A percentile compares a stretch with the other conserved stretches of the same genome.
Evolutionary conservation across 2,888 invertebrate genomes (phyloP).

Genomic region (Thymelicus sylvestris): DNA sequence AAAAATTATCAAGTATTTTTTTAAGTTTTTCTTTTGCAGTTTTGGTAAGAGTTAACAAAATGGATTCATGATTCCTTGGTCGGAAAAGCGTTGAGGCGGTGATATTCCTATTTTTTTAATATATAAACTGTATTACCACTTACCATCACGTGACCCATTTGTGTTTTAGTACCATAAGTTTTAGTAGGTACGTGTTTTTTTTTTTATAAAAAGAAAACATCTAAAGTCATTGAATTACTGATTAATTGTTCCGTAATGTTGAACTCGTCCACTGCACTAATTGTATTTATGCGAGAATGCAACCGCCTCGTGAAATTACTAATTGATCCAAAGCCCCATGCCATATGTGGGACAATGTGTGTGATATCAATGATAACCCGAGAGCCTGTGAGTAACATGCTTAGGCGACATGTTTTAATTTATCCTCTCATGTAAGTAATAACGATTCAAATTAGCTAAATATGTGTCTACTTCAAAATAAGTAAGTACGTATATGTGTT

Average conservation of each 20-base stretch:
- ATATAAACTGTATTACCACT: too few relatives aligned
- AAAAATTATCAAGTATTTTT: too few relatives aligned
- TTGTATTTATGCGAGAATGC: conserved; percentile 77
- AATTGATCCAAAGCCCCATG: conserved; percentile 66
- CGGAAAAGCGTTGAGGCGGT: too few relatives aligned
- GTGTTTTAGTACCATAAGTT: too few relatives aligned
- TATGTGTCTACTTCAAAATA: not conserved
- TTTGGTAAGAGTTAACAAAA: too few relatives aligned
- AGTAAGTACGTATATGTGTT: too few relatives aligned
- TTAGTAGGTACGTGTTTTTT: not conserved
- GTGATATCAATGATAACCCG: conserved; percentile 28
- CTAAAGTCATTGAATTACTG: conserved; percentile 43
- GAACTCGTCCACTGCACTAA: conserved; percentile 55
- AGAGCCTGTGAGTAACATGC: not conserved
- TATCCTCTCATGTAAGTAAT: not conserved
- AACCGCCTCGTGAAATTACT: conserved; percentile 66
- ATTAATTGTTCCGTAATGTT: conserved; percentile 74
- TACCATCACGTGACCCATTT: too few relatives aligned
- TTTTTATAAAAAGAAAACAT: not conserved
- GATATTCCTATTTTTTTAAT: too few relatives aligned
- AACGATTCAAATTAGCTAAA: too few relatives aligned
- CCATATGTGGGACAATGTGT: conserved; percentile 47
- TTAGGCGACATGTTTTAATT: not conserved
- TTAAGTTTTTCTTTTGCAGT: too few relatives aligned
- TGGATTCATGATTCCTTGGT: too few relatives aligned